These are phyloP conservation scores for Blera fallax DNA, from an alignment of 2,888 invertebrate genomes.

Conservation along the genomic window DNA sequence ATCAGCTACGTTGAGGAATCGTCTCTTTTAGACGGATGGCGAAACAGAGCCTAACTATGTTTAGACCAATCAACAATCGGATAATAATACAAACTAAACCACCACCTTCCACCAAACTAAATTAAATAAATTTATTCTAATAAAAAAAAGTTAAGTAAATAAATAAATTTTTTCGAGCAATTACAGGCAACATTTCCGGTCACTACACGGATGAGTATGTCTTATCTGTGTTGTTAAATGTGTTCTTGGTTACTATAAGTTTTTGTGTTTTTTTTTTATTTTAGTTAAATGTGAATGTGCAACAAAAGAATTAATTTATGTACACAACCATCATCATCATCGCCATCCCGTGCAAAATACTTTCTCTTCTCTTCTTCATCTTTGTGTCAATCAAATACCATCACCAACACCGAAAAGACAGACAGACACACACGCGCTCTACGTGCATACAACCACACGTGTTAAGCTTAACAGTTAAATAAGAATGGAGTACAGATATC, in stretches of 20 bases:
- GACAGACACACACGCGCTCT: neutral
- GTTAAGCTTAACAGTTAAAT: conserved; percentile 14
- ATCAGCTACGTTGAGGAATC: too few species aligned
- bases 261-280: neutral
- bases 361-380: neutral
- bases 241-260: neutral
- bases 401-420: neutral
- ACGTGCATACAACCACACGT: neutral
- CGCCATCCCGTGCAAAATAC: conserved; percentile 4
- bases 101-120: too few species aligned
- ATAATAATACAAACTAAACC: too few species aligned
- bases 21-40: too few species aligned
- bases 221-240: neutral
- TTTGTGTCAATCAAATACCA: neutral
- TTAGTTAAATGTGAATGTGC: neutral
- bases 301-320: neutral
- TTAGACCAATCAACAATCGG: too few species aligned
- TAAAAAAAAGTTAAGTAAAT: too few species aligned
- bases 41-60: too few species aligned
- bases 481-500: neutral
- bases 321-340: conserved; percentile 7
- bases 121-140: too few species aligned
- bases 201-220: neutral
- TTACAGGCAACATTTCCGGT: neutral
- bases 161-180: neutral